phyloP scores from a whole-genome alignment of 1,140 invertebrate species.

The Drosophila sturtevanti region DNA sequence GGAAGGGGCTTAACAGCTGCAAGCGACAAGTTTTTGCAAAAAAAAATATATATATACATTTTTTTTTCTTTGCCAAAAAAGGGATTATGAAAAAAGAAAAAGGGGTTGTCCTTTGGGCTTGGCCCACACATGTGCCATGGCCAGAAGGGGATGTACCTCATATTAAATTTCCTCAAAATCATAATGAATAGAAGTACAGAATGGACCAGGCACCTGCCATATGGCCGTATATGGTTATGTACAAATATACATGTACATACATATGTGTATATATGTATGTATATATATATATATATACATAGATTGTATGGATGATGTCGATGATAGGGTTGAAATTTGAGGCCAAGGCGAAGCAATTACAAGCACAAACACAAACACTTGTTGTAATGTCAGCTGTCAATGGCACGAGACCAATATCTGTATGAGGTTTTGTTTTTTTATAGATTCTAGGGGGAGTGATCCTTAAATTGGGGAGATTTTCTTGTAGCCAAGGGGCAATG shows the following conservation, averaged over 20 bases:
- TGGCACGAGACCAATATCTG: slow-evolving; percentile 38
- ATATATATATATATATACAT: background rate
- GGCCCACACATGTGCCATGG: slow-evolving; percentile 30
- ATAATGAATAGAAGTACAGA: slow-evolving; percentile 38
- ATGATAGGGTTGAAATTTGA: slow-evolving; percentile 46
- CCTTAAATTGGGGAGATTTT: slow-evolving; percentile 28
- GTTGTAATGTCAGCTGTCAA: slow-evolving; percentile 62
- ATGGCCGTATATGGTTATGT: slow-evolving; percentile 16
- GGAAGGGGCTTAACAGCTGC: slow-evolving; percentile 37
- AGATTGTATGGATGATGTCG: background rate
- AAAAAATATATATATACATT: slow-evolving; percentile 16
- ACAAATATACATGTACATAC: slow-evolving; percentile 12
- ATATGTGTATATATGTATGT: background rate
- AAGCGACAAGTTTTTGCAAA: slow-evolving; percentile 43
- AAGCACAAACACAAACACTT: slow-evolving; percentile 64
- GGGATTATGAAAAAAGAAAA: slow-evolving; percentile 37
- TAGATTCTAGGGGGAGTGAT: slow-evolving; percentile 26
- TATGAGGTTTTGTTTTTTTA: background rate
- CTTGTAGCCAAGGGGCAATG: slow-evolving; percentile 7
- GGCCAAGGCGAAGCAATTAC: slow-evolving; percentile 47
- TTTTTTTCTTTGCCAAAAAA: slow-evolving; percentile 14
- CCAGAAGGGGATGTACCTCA: slow-evolving; percentile 24
- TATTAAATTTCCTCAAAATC: slow-evolving; percentile 52
- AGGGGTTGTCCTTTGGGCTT: slow-evolving; percentile 15
- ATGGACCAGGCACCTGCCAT: slow-evolving; percentile 23